Evolutionary conservation across 2,797 vertebrate genomes (phyloP).

Genomic region (Erethizon dorsatum): DNA sequence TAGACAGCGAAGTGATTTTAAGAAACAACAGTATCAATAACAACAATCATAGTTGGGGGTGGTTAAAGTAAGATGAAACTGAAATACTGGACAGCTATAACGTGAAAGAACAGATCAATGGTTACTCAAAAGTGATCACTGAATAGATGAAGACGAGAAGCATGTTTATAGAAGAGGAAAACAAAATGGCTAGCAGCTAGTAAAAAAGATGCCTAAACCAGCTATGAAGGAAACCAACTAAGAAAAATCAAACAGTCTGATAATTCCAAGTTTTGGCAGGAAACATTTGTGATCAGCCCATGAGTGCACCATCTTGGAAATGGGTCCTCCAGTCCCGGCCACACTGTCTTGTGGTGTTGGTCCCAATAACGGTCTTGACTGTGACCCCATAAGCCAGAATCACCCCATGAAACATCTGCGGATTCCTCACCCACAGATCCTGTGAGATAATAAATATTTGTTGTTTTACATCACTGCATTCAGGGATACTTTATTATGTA

Average conservation of each 20-base stretch:
- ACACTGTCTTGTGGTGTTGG: background rate
- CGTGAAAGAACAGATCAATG: background rate
- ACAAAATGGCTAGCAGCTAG: background rate
- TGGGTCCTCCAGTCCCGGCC: background rate
- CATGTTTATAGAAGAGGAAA: background rate
- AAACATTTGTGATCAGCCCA: background rate
- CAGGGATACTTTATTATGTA: background rate
- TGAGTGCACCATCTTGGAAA: background rate
- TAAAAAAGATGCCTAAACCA: background rate
- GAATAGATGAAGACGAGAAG: background rate
- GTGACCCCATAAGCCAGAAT: background rate
- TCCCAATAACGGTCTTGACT: background rate
- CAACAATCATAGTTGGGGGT: background rate
- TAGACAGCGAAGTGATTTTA: background rate
- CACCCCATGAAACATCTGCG: background rate
- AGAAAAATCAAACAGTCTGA: constrained; percentile 30
- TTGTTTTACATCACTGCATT: background rate
- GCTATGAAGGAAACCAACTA: constrained; percentile 23
- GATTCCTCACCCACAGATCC: background rate
- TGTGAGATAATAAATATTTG: background rate
- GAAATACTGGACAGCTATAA: background rate
- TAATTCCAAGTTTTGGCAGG: background rate
- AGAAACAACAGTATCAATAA: background rate
- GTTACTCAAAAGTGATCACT: background rate
- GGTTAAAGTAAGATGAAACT: background rate